Percentiles rank a stretch among this genome's conserved stretches.
Evolutionary conservation across 2,888 invertebrate genomes (phyloP).

Genomic region (Adela reaumurella): DNA sequence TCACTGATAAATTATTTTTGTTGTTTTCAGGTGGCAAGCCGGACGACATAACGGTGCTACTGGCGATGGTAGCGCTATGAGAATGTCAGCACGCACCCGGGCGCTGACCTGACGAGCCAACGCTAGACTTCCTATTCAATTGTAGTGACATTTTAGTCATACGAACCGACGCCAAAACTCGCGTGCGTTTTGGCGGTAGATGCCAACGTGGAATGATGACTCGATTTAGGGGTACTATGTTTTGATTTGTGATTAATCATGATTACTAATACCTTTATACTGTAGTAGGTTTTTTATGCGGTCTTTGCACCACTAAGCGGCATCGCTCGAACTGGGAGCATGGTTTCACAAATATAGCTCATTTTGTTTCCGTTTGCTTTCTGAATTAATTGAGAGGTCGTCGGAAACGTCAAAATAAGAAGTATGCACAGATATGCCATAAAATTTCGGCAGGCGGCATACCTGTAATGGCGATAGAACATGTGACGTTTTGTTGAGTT

Average conservation of each 20-base stretch:
- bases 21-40: conserved; percentile 96
- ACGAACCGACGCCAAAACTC: neutral
- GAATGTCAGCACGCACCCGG: conserved; percentile 22
- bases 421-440: too few species aligned
- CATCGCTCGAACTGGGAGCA: too few species aligned
- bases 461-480: too few species aligned
- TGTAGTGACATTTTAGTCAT: neutral
- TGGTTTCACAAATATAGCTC: too few species aligned
- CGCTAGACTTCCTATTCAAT: neutral
- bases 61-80: conserved; percentile 87
- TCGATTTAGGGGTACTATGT: neutral
- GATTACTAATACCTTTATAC: neutral
- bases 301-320: too few species aligned
- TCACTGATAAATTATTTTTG: too few species aligned
- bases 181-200: neutral
- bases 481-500: too few species aligned
- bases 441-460: too few species aligned
- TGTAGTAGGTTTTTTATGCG: too few species aligned
- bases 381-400: too few species aligned
- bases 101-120: neutral
- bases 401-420: too few species aligned
- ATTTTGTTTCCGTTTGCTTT: too few species aligned
- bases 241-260: neutral
- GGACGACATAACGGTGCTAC: conserved; percentile 96
- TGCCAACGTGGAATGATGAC: neutral